Evolutionary conservation across 2,888 invertebrate species (phyloP), one percentile per base, ranked within the genome.

Genomic region (Ectropis crepuscularia): DNA sequence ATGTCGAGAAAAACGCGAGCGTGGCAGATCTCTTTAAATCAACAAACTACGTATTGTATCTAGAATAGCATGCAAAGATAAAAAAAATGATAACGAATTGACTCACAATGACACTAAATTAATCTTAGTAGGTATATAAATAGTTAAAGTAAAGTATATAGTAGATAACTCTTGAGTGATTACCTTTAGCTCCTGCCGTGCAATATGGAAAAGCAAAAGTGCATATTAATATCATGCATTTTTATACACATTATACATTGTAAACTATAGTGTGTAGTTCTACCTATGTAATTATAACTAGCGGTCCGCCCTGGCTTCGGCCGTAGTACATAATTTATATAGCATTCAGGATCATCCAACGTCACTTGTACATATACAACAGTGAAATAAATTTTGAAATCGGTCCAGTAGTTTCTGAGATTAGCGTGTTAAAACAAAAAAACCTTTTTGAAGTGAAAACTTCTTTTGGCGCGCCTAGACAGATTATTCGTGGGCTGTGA

Each of bases 131-230:
- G 37, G 64, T 61, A 69, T 69, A 70, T 67, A 62, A 69, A 54
- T 69, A 64, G 37, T 9, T 47, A 51, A 6, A 10, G 9, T 39
- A 41, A 53, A n/a, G 41, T 42, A 53, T n/a, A 46, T 41, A 47
- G n/a, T 47, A 16, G 16, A 51, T 51, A 45, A 2, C 11, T 70
- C 47, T n/a, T 43, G 57, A 58, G 69, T 77, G 65, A 74, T 90
- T 91, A 92, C 92, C 92, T 92, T 92, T 65, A 92, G 79, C 79
- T 92, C 92, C 92, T 92, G 83, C 79, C 75, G 88, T 87, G 89
- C 79, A 70, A 74, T 77, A 77, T 80, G 73, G 81, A 82, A 57
- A 89, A 87, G 81, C 82, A 87, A 86, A 86, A 76, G 78, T 79
- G 77, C 67, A 77, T 77, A 82, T 89, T 88, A 88, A 75, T 87